Percentiles rank a stretch among this genome's conserved stretches.
phyloP scores from a whole-genome alignment of 2,113 vertebrate genomes.

The Synodontis membranacea region DNA sequence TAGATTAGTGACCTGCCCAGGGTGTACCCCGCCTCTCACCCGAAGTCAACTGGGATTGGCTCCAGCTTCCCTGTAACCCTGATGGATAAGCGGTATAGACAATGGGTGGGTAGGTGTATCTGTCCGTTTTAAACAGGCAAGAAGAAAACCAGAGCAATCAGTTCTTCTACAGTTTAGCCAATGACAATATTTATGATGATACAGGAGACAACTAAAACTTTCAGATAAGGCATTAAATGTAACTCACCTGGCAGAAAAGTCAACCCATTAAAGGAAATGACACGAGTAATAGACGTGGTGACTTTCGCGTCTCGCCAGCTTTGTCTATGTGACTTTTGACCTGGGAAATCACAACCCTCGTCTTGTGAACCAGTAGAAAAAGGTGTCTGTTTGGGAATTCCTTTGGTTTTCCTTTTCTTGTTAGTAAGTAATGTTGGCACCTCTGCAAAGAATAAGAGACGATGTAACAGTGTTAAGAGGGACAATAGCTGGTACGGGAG shows the following conservation, averaged over 20 bases:
- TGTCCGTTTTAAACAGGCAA: neutral
- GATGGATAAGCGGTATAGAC: too few relatives aligned
- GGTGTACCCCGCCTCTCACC: too few relatives aligned
- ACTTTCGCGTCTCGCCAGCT: neutral
- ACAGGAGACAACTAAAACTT: neutral
- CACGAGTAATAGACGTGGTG: neutral
- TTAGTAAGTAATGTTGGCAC: neutral
- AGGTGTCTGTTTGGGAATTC: neutral
- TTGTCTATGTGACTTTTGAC: neutral
- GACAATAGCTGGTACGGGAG: neutral
- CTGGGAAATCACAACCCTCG: neutral
- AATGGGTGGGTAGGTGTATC: neutral
- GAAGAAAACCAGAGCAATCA: neutral
- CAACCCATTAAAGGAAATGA: neutral
- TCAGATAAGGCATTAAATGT: neutral
- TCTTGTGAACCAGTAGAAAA: neutral
- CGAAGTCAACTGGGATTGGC: too few relatives aligned
- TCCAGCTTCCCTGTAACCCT: too few relatives aligned
- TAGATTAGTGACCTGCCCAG: too few relatives aligned
- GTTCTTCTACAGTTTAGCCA: neutral
- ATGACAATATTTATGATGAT: neutral
- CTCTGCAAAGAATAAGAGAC: neutral
- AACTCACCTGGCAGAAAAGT: neutral
- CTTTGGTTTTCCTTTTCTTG: neutral
- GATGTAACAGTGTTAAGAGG: neutral